Evolutionary conservation across 2,113 vertebrate genomes (phyloP).

Genomic region (Pao palembangensis): DNA sequence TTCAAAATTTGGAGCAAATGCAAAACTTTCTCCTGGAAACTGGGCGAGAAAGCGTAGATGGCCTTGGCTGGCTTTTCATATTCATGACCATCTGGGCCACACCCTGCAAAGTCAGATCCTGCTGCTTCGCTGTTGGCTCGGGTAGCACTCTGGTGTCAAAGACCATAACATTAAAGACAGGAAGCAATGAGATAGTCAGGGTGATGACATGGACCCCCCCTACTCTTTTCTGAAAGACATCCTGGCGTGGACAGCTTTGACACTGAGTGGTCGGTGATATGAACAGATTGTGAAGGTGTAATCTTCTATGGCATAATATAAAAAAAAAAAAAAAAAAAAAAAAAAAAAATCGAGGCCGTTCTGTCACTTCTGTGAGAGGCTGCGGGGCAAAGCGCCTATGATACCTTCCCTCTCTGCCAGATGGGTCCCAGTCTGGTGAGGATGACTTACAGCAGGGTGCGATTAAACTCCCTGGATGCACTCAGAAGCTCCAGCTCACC

Average conservation of each 20-base stretch:
- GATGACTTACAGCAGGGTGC: slow-evolving; percentile 21
- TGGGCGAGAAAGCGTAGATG: slow-evolving; percentile 19
- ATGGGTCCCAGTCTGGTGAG: slow-evolving; percentile 35
- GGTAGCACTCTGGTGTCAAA: slow-evolving; percentile 52
- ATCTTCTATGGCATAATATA: slow-evolving; percentile 21
- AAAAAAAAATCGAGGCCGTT: background rate
- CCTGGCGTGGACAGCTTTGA: slow-evolving; percentile 18
- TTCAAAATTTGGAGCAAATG: slow-evolving; percentile 21
- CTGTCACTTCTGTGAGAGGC: slow-evolving; percentile 28
- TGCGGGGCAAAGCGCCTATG: slow-evolving; percentile 33
- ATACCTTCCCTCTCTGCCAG: slow-evolving; percentile 42
- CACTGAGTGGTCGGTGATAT: slow-evolving; percentile 35
- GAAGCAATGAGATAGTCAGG: slow-evolving; percentile 38
- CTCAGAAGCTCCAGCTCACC: background rate
- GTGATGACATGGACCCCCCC: slow-evolving; percentile 29
- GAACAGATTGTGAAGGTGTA: slow-evolving; percentile 44
- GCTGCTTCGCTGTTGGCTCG: slow-evolving; percentile 55
- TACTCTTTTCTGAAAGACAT: slow-evolving; percentile 28
- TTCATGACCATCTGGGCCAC: slow-evolving; percentile 71
- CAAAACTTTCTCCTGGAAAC: slow-evolving; percentile 9
- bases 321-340: slow-evolving; percentile 36
- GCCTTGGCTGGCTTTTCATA: slow-evolving; percentile 53
- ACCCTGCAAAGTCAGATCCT: slow-evolving; percentile 48
- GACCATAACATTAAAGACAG: slow-evolving; percentile 47
- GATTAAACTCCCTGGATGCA: slow-evolving; percentile 27